These are phyloP conservation scores for Calcarius ornatus DNA, from an alignment of 2,113 vertebrate genomes.

Conservation along the genomic window DNA sequence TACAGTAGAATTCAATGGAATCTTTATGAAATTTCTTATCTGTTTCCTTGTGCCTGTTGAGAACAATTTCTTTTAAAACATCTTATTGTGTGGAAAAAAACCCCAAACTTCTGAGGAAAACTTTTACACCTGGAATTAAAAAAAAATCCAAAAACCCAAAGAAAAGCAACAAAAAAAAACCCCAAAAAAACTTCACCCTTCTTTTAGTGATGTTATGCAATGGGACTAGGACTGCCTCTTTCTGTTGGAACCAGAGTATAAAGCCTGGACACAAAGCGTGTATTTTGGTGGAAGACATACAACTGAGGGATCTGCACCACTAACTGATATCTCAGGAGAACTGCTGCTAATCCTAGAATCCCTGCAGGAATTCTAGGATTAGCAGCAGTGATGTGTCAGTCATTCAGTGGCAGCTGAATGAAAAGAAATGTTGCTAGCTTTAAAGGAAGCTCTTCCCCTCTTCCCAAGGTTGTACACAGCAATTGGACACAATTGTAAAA, in stretches of 20 bases:
- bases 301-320: neutral
- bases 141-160: too few relatives aligned
- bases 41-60: neutral
- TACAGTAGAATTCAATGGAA: neutral
- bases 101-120: neutral
- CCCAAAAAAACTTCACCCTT: neutral
- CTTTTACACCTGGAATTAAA: neutral
- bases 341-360: neutral
- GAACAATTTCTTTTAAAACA: neutral
- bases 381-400: neutral
- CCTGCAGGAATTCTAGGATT: neutral
- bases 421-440: neutral
- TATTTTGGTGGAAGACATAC: neutral
- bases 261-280: neutral
- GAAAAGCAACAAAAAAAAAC: too few relatives aligned
- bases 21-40: neutral
- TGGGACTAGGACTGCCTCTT: neutral
- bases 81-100: neutral
- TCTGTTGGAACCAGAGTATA: neutral
- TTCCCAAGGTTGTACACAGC: neutral
- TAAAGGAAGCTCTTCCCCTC: neutral
- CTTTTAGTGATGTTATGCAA: neutral
- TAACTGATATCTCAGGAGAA: neutral
- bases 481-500: neutral
- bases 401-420: neutral